A percentile compares a stretch with the other conserved stretches of the same genome.
phyloP scores from a whole-genome alignment of 1,140 invertebrate genomes.

The Papilio polyxenes region DNA sequence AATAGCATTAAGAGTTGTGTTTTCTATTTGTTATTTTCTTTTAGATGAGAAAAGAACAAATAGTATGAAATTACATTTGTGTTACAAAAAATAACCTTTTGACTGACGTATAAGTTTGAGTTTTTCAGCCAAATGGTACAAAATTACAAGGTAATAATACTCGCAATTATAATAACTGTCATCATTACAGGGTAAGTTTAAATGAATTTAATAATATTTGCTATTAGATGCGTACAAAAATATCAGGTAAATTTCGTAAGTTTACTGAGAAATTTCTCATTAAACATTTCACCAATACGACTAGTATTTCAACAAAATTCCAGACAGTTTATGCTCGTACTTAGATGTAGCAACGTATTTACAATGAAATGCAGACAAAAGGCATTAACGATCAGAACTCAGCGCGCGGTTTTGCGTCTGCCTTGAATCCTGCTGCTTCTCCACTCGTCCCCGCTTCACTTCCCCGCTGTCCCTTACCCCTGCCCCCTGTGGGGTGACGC shows the following conservation, averaged over 20 bases:
- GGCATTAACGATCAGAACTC: slow-evolving; percentile 30
- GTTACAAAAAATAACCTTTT: not conserved
- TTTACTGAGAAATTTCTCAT: not conserved
- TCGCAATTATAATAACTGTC: no score
- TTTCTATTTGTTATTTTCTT: not conserved
- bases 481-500: not conserved
- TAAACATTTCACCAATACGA: not conserved
- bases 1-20: not conserved
- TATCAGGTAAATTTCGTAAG: not conserved
- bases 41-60: not conserved
- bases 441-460: not conserved
- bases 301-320: not conserved
- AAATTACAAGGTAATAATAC: not conserved
- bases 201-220: no score
- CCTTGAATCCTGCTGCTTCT: slow-evolving; percentile 17
- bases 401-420: slow-evolving; percentile 38
- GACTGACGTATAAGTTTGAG: not conserved
- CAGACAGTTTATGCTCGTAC: not conserved
- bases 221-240: no score
- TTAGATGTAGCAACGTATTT: not conserved
- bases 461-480: not conserved
- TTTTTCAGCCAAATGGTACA: not conserved
- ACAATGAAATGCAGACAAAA: slow-evolving; percentile 36
- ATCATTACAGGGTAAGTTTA: not conserved
- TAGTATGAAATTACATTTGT: not conserved